Evolutionary conservation across 1,140 invertebrate species (phyloP), one percentile per base, ranked within the genome.

Genomic region (Bilobella aurantiaca): DNA sequence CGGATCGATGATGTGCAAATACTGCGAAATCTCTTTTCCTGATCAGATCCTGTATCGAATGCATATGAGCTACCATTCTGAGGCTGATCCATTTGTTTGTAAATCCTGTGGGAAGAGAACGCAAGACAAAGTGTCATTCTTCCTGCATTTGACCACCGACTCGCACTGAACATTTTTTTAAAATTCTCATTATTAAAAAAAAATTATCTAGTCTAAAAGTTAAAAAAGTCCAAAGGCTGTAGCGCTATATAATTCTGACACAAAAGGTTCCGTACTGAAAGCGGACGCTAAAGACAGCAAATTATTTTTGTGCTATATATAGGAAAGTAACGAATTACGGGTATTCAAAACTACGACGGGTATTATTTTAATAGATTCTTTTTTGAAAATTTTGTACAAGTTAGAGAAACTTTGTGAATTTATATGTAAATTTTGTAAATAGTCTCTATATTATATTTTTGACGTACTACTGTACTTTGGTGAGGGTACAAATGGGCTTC

Each of bases 51-150:
- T 98, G 84, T 94, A 93, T 78, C 88, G 87, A 0, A 89, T 96
- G 74, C 96, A 99, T 78, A 96, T 96, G 90, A 90, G 91, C 62
- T 97, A 92, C 78, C 96, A 99, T 77, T 73, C 68, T 25, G 88
- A 85, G 78, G 81, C 87, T 63, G 85, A 96, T 76, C 94, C 95
- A 0, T 96, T 91, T 77, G 89, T 87, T 67, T 98, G 96, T 78
- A 95, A 95, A 79, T 89, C 91, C 80, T 98, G 95, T 76, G 94
- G 94, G 1, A 83, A 90, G 63, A 77, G 85, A 64, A 89, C 87
- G 66, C 76, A 82, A 1, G 89, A 97, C 74, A 87, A 87, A 72
- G 82, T 96, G 0, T 83, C 87, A 0, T 97, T 98, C 76, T 96
- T 93, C 76, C 80, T 96, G 0, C 96, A 98, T 77, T 87, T 98